Conservation (phyloP, 2,888 invertebrate genomes). For the Epiblema foenella region DNA sequence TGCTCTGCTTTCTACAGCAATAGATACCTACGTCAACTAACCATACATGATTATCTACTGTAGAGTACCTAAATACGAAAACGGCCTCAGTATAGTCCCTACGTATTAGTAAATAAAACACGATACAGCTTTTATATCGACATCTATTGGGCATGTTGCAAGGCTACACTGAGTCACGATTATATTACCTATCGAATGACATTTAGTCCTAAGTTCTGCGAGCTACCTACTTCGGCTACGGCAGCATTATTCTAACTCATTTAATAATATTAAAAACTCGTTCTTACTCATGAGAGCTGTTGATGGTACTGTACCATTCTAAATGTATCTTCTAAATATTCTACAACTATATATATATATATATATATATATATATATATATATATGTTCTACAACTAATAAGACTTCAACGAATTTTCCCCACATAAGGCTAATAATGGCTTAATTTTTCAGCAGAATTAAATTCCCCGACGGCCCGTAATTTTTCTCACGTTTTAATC, state of each 20-base stretch:
- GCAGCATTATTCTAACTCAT: slow-evolving; percentile 3
- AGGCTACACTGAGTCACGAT: slow-evolving; percentile 36
- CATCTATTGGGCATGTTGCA: slow-evolving; percentile 25
- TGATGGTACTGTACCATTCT: too few species aligned
- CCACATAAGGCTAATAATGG: slow-evolving; percentile 35
- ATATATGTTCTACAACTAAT: too few species aligned
- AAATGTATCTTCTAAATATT: too few species aligned
- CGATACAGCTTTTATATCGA: slow-evolving; percentile 14
- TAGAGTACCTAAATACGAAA: background rate
- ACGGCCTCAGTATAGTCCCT: background rate
- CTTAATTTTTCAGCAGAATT: slow-evolving; percentile 33
- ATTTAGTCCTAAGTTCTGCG: slow-evolving; percentile 16
- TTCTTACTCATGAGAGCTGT: too few species aligned
- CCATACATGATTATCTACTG: background rate
- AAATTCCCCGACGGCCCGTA: slow-evolving; percentile 27
- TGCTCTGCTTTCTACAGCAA: too few species aligned
- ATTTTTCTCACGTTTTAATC: slow-evolving; percentile 21
- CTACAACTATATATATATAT: too few species aligned
- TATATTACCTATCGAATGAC: slow-evolving; percentile 13
- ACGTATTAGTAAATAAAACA: background rate
- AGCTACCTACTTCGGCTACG: slow-evolving; percentile 1
- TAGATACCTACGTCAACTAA: background rate
- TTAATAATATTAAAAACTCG: background rate
- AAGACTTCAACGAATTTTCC: slow-evolving; percentile 11
- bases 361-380: too few species aligned